Conservation (phyloP, 2,113 vertebrate genomes). For the Leptodactylus fuscus region DNA sequence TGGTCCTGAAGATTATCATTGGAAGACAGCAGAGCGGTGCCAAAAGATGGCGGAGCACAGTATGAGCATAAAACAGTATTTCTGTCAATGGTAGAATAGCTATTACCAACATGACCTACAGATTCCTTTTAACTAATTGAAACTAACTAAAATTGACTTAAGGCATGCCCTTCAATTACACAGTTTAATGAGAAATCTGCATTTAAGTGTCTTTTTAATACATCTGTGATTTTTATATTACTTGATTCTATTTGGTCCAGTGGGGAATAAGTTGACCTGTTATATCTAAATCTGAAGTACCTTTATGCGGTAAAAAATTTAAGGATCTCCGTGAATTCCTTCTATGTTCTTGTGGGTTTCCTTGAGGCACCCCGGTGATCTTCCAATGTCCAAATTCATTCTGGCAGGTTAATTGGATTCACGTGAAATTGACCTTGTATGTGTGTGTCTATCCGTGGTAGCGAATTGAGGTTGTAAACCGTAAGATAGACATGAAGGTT, state of each 20-base stretch:
- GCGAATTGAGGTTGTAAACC: not conserved
- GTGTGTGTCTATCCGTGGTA: not conserved
- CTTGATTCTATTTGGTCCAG: not conserved
- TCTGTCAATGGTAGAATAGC: too few species aligned
- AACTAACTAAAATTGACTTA: too few species aligned
- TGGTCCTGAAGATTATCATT: too few species aligned
- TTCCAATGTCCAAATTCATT: not conserved
- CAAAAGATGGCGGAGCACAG: too few species aligned
- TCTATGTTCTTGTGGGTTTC: not conserved
- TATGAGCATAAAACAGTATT: too few species aligned
- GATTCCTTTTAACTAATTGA: too few species aligned
- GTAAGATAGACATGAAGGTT: not conserved
- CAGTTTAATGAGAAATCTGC: too few species aligned
- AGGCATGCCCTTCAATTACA: too few species aligned
- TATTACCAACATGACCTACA: too few species aligned
- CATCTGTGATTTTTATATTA: not conserved
- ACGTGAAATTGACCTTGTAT: not conserved
- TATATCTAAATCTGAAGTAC: not conserved
- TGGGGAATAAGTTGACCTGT: not conserved
- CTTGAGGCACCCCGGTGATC: not conserved
- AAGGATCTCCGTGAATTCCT: not conserved
- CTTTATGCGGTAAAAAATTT: not conserved
- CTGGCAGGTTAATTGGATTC: not conserved
- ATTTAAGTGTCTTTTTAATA: not conserved
- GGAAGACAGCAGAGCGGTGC: too few species aligned